These are phyloP conservation scores for Synchiropus splendidus DNA, from an alignment of 2,113 vertebrate genomes.

Conservation along the genomic window DNA sequence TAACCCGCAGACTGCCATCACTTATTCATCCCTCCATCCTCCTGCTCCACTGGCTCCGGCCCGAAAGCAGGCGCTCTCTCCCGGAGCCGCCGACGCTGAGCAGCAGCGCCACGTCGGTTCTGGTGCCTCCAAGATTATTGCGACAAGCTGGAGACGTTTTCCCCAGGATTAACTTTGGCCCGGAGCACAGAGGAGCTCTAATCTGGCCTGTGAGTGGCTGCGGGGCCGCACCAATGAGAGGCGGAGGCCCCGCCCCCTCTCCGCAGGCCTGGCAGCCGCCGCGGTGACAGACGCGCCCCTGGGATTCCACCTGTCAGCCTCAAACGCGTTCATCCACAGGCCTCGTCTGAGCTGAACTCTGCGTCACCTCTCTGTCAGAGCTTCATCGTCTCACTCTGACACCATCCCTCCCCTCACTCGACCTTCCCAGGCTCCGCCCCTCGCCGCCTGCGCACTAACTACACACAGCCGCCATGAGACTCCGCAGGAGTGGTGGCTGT, in stretches of 20 bases:
- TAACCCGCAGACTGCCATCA: too few species aligned
- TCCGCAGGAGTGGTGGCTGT: too few species aligned
- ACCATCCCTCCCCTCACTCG: conserved; percentile 53
- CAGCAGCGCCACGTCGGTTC: too few species aligned
- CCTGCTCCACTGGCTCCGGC: too few species aligned
- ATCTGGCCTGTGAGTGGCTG: conserved; percentile 33
- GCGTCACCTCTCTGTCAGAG: conserved; percentile 79
- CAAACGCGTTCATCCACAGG: conserved; percentile 77
- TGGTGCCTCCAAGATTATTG: too few species aligned
- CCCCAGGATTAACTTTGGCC: conserved; percentile 46
- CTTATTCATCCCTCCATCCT: too few species aligned
- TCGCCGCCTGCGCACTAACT: not conserved
- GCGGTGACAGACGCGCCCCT: conserved; percentile 80
- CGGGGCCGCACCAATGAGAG: conserved; percentile 27
- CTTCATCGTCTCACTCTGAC: conserved; percentile 80
- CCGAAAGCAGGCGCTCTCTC: too few species aligned
- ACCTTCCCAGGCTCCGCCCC: conserved; percentile 28
- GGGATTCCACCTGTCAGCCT: conserved; percentile 88
- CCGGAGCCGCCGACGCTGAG: too few species aligned
- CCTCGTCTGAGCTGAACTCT: conserved; percentile 84
- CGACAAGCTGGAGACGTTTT: not conserved
- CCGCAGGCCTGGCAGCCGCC: conserved; percentile 75
- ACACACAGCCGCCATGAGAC: too few species aligned
- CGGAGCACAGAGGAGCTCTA: conserved; percentile 49
- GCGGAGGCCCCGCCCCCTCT: conserved; percentile 18